Evolutionary conservation across 1,140 invertebrate genomes (phyloP).

Genomic region (Pararge aegeria): DNA sequence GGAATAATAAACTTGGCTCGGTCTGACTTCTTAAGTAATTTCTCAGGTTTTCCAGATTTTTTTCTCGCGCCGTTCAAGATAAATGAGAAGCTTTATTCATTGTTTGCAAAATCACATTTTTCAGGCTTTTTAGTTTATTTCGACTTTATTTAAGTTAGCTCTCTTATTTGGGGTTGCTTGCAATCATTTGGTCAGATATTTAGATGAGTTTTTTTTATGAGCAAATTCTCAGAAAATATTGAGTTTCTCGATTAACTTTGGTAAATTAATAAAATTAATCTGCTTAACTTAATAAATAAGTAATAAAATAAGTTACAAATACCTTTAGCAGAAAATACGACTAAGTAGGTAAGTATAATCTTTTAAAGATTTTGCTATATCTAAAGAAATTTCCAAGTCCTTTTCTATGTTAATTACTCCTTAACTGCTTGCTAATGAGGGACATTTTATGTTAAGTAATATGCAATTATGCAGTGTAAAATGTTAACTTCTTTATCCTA

Average conservation of each 20-base stretch:
- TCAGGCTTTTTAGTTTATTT: slow-evolving; percentile 16
- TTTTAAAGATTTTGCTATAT: not conserved
- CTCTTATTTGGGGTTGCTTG: not conserved
- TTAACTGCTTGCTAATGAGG: slow-evolving; percentile 14
- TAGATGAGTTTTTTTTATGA: not conserved
- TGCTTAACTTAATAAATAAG: no score
- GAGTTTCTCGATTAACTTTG: no score
- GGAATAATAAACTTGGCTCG: not conserved
- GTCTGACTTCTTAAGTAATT: not conserved
- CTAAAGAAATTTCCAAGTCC: slow-evolving; percentile 5
- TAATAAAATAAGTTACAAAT: no score
- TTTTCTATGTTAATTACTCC: slow-evolving; percentile 20
- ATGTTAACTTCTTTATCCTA: slow-evolving; percentile 14
- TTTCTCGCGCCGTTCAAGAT: slow-evolving; percentile 33
- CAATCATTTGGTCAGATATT: no score
- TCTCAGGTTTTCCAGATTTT: slow-evolving; percentile 24
- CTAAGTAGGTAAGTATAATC: no score
- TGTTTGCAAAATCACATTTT: slow-evolving; percentile 37
- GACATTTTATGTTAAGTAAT: slow-evolving; percentile 22
- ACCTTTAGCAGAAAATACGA: no score
- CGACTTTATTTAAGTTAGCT: slow-evolving; percentile 3
- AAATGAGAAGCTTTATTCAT: slow-evolving; percentile 39
- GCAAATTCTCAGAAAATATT: no score
- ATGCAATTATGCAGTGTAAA: slow-evolving; percentile 24
- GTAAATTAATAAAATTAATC: no score